Base-by-base conservation (phyloP, 2,797 vertebrate species). In the Takifugu ocellatus region DNA sequence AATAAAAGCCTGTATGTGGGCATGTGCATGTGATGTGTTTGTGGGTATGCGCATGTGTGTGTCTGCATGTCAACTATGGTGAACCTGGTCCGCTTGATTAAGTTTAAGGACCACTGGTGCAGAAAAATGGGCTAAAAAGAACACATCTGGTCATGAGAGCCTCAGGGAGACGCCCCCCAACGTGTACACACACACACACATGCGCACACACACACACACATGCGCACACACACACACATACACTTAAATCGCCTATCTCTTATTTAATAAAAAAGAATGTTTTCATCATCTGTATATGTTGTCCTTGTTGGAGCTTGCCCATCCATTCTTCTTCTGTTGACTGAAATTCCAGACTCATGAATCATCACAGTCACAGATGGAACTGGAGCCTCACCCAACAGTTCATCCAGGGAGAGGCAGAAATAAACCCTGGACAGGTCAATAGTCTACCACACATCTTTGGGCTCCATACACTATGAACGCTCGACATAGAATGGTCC, bases 71-170 rank as follows among this genome's bases (percentile, higher is more conserved):
- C 36, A 39, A 39, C 12, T 39, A 12, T 39, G 3, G 36, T 39
- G 36, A 39, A 39, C 36, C 36, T 39, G 36, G 36, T 39, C 14
- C 9, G 44, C 16, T 21, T 48, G 57, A 74, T 55, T 48, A 65
- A 47, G 48, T 72, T 64, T 36, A 51, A 72, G 25, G 47, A 68
- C 65, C 75, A 75, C 59, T 49, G 61, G 42, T 66, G 74, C 74
- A 68, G 63, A 74, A 54, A 50, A 42, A 58, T 27, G 72, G 55
- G 53, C 42, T 62, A 26, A 54, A 62, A 70, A 52, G 61, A 55
- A 33, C 67, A 72, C 77, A 79, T 79, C 83, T 84, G 82, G 70
- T 69, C 68, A 33, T 17, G 39, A 61, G 66, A 58, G 66, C 82
- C 62, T 16, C 10, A 46, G 63, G 73, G 61, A 71, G 5, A 29